These are phyloP conservation scores for Enteromius trimaculatus DNA, from an alignment of 2,797 vertebrate species.

Conservation along the genomic window DNA sequence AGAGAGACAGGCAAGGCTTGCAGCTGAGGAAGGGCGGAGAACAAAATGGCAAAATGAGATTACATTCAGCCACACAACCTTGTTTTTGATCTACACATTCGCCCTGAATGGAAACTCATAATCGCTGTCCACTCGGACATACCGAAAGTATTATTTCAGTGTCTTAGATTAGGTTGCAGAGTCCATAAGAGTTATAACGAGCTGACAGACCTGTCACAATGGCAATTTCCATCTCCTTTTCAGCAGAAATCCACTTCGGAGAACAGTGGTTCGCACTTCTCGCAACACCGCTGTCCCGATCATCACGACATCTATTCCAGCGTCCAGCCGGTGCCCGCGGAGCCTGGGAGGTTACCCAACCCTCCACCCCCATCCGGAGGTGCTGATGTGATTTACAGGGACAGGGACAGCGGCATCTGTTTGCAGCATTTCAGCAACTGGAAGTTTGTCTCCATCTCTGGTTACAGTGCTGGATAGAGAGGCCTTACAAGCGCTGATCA, in stretches of 20 bases:
- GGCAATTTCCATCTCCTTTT: slow-evolving; percentile 34
- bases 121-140: slow-evolving; percentile 1
- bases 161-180: slow-evolving; percentile 34
- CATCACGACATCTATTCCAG: slow-evolving; percentile 52
- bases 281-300: slow-evolving; percentile 13
- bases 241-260: slow-evolving; percentile 47
- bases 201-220: slow-evolving; percentile 16
- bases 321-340: not conserved
- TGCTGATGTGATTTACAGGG: slow-evolving; percentile 66
- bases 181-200: slow-evolving; percentile 34
- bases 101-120: slow-evolving; percentile 25
- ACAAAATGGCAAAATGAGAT: slow-evolving; percentile 20
- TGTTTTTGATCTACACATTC: slow-evolving; percentile 5
- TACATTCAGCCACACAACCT: slow-evolving; percentile 3
- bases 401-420: slow-evolving; percentile 49
- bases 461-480: slow-evolving; percentile 55
- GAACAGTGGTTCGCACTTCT: slow-evolving; percentile 54
- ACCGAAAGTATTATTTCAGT: slow-evolving; percentile 26
- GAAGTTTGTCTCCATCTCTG: slow-evolving; percentile 52
- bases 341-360: slow-evolving; percentile 43
- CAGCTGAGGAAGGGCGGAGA: not conserved
- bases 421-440: slow-evolving; percentile 54
- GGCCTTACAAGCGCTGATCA: slow-evolving; percentile 47
- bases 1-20: slow-evolving; percentile 9
- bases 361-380: slow-evolving; percentile 9